Conservation (phyloP, 1,140 invertebrate genomes). For the Drosophila ohnishii region DNA sequence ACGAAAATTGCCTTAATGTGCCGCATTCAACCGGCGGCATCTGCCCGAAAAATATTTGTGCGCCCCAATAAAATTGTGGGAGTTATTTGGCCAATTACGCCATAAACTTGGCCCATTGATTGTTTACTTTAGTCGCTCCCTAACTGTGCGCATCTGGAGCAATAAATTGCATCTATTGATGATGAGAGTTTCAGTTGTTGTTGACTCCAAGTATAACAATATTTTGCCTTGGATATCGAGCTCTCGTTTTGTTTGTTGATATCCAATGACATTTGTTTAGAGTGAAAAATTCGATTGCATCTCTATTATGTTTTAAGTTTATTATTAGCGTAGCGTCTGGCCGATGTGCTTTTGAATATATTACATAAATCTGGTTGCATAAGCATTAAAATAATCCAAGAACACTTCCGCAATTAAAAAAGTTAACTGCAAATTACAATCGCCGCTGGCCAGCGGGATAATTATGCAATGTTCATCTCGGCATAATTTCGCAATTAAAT, state of each 20-base stretch:
- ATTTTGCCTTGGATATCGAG: conserved; percentile 10
- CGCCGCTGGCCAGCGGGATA: conserved; percentile 7
- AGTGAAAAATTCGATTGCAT: conserved; percentile 18
- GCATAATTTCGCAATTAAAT: conserved; percentile 52
- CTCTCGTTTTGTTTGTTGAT: conserved; percentile 18
- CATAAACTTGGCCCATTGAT: conserved; percentile 51
- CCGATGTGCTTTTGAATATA: not conserved
- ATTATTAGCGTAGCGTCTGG: conserved; percentile 1
- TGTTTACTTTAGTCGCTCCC: conserved; percentile 32
- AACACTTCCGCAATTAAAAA: conserved; percentile 33
- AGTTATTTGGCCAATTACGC: conserved; percentile 70
- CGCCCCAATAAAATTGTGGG: conserved; percentile 64
- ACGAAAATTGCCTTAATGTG: conserved; percentile 41
- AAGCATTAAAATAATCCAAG: not conserved
- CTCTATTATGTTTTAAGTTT: conserved; percentile 18
- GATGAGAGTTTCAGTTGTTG: conserved; percentile 36
- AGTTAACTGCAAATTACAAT: conserved; percentile 45
- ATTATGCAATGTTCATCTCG: conserved; percentile 44
- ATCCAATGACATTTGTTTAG: conserved; percentile 42
- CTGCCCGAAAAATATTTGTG: conserved; percentile 57
- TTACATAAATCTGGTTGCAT: not conserved
- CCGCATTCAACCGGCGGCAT: conserved; percentile 35
- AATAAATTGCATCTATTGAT: conserved; percentile 33
- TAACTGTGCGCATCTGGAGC: conserved; percentile 9
- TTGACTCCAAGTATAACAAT: conserved; percentile 19